These are phyloP conservation scores for Napeogenes inachia DNA, from an alignment of 2,888 invertebrate genomes.

Conservation along the genomic window DNA sequence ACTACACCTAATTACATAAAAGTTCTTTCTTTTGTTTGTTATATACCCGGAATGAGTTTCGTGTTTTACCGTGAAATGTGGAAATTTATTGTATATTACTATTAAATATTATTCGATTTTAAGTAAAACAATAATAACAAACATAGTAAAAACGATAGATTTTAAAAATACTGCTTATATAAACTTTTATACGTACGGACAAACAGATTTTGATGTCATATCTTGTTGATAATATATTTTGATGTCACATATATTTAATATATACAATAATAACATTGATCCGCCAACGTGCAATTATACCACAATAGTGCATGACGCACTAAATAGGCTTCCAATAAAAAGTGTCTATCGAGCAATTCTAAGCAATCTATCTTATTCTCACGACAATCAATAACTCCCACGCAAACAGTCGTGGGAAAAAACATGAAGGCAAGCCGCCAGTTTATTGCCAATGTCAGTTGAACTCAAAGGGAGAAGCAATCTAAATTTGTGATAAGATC, in stretches of 20 bases:
- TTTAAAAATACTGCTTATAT: too few species aligned
- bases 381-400: conserved; percentile 50
- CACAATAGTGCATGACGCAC: conserved; percentile 17
- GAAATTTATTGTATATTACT: too few species aligned
- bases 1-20: too few species aligned
- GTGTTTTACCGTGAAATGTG: too few species aligned
- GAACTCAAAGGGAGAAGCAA: conserved; percentile 52
- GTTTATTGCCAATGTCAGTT: conserved; percentile 55
- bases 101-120: too few species aligned
- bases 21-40: too few species aligned
- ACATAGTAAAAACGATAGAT: too few species aligned
- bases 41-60: too few species aligned
- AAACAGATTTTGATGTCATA: too few species aligned
- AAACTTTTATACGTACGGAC: too few species aligned
- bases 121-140: too few species aligned
- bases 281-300: conserved; percentile 1
- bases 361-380: conserved; percentile 33
- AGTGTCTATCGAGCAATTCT: conserved; percentile 19
- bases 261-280: conserved; percentile 9
- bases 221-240: too few species aligned
- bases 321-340: conserved; percentile 21
- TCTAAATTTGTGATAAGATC: conserved; percentile 58
- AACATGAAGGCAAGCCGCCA: conserved; percentile 52
- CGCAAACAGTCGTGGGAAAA: conserved; percentile 50
- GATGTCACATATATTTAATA: not conserved